phyloP scores from a whole-genome alignment of 2,113 vertebrate genomes.

The Chionodraco myersi region DNA sequence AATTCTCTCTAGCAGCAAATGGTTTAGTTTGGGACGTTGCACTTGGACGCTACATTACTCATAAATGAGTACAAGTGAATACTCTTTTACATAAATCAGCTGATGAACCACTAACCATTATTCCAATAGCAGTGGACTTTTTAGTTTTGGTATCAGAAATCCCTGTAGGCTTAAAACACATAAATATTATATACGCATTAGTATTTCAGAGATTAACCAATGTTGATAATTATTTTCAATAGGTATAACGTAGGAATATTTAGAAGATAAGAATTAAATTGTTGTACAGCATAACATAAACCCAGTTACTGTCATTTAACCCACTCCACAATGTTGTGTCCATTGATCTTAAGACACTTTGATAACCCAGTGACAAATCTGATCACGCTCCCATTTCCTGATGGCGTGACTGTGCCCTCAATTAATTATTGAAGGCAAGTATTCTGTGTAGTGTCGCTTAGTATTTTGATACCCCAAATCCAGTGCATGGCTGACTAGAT shows the following conservation, averaged over 20 bases:
- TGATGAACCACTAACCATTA: slow-evolving; percentile 16
- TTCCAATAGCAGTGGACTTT: background rate
- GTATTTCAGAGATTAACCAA: background rate
- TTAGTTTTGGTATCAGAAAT: background rate
- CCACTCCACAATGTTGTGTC: background rate
- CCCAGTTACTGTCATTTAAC: background rate
- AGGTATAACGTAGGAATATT: background rate
- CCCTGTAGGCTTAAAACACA: too few species aligned
- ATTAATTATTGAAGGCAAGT: background rate
- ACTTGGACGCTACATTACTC: background rate
- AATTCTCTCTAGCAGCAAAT: background rate
- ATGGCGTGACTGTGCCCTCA: background rate
- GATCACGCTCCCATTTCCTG: background rate
- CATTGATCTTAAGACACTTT: background rate
- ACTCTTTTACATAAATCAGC: slow-evolving; percentile 4
- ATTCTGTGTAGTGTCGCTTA: background rate
- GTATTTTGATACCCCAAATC: background rate
- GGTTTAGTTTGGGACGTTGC: background rate
- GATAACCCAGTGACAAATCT: background rate
- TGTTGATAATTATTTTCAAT: background rate
- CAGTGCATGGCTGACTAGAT: background rate
- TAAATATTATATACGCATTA: too few species aligned
- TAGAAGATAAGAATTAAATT: background rate
- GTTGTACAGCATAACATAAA: background rate
- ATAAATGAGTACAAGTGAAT: background rate